phyloP scores from a whole-genome alignment of 2,888 invertebrate species.

The Ctenicera cuprea region DNA sequence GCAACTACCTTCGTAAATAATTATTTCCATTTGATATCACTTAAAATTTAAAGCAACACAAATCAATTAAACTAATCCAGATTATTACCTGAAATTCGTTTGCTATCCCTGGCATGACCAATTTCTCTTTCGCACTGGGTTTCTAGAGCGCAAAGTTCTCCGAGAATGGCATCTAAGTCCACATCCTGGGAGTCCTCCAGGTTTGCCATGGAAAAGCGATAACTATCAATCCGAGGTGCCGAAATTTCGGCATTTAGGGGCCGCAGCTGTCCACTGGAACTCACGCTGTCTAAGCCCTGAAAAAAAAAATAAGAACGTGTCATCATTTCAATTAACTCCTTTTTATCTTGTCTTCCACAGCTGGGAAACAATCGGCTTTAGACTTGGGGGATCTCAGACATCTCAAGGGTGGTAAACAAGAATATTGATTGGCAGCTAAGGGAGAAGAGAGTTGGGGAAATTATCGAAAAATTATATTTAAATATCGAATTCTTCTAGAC shows the following conservation, averaged over 20 bases:
- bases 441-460: background rate
- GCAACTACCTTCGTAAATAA: too few species aligned
- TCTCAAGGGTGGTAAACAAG: background rate
- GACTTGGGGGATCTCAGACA: constrained; percentile 1
- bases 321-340: background rate
- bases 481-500: too few species aligned
- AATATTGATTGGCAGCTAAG: background rate
- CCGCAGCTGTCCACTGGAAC: constrained; percentile 75
- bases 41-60: too few species aligned
- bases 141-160: constrained; percentile 95
- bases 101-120: constrained; percentile 69
- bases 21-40: too few species aligned
- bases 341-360: constrained; percentile 10
- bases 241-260: constrained; percentile 83
- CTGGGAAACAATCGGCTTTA: constrained; percentile 2
- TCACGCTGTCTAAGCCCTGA: constrained; percentile 82
- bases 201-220: constrained; percentile 97
- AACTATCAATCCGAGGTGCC: constrained; percentile 90
- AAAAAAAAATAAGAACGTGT: constrained; percentile 67
- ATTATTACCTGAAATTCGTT: constrained; percentile 68
- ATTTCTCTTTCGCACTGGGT: constrained; percentile 78
- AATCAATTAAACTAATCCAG: too few species aligned
- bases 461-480: too few species aligned
- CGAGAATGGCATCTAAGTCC: constrained; percentile 96
- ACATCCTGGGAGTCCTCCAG: constrained; percentile 97